These are phyloP conservation scores for Pterobdella sp. DNA, from an alignment of 2,888 invertebrate genomes.

Conservation along the genomic window DNA sequence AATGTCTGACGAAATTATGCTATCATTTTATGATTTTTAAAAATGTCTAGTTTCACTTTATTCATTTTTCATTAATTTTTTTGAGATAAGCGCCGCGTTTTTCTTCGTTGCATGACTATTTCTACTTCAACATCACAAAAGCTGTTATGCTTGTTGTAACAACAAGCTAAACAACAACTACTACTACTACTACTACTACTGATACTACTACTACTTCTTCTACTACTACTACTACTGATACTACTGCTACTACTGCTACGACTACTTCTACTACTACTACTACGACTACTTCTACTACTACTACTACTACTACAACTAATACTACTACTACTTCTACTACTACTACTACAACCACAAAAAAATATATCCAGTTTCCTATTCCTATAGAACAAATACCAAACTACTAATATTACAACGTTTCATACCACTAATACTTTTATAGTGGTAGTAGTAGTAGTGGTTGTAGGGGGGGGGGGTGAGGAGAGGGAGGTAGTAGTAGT, in stretches of 20 bases:
- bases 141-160: neutral
- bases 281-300: constrained; percentile 23
- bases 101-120: constrained; percentile 7
- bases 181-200: constrained; percentile 18
- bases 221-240: constrained; percentile 16
- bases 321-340: constrained; percentile 22
- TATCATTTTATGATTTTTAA: too few relatives aligned
- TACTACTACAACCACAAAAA: constrained; percentile 11
- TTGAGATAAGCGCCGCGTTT: too few relatives aligned
- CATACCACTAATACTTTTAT: neutral
- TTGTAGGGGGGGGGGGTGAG: too few relatives aligned
- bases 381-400: too few relatives aligned
- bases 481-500: too few relatives aligned
- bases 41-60: too few relatives aligned
- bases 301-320: constrained; percentile 22
- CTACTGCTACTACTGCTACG: constrained; percentile 24
- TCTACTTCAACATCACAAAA: neutral
- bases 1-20: too few relatives aligned
- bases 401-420: neutral
- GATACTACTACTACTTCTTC: constrained; percentile 16
- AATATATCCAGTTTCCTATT: too few relatives aligned
- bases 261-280: constrained; percentile 24
- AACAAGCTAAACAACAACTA: constrained; percentile 9
- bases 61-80: too few relatives aligned
- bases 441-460: neutral